These are phyloP conservation scores for Ditylenchus dipsaci DNA, from an alignment of 1,140 invertebrate genomes.

Conservation along the genomic window DNA sequence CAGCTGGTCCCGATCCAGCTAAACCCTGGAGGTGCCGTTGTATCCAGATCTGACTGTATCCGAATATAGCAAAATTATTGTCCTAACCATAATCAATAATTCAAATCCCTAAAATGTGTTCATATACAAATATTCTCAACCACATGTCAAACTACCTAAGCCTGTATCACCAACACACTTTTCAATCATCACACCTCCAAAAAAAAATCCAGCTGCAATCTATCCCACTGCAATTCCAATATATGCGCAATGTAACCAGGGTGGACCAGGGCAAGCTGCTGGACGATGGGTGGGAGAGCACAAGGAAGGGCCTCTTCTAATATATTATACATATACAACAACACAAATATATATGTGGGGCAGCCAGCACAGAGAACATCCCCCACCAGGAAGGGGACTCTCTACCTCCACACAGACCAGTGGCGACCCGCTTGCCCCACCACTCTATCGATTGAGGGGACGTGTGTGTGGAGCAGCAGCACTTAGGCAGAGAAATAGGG, in stretches of 20 bases:
- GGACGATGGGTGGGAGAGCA: not conserved
- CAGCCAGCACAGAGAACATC: slow-evolving; percentile 1
- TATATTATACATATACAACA: no score
- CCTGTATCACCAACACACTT: not conserved
- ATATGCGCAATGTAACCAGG: slow-evolving; percentile 2
- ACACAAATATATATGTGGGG: not conserved
- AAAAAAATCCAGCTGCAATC: not conserved
- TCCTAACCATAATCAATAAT: not conserved
- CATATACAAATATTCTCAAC: no score
- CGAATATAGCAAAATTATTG: not conserved
- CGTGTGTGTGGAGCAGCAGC: no score
- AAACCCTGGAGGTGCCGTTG: no score
- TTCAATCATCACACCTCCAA: not conserved
- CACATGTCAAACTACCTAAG: not conserved
- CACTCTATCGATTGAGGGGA: no score
- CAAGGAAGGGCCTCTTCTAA: not conserved
- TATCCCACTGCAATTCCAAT: not conserved
- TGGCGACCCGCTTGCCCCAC: slow-evolving; percentile 3
- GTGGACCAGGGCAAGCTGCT: not conserved
- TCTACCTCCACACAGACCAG: not conserved
- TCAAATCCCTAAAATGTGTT: no score
- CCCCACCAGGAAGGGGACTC: no score
- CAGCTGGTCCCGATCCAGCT: no score
- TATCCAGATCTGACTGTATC: no score
- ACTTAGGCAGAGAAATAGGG: no score